Conservation (phyloP, 1,140 invertebrate species). For the Pentalonia nigronervosa region DNA sequence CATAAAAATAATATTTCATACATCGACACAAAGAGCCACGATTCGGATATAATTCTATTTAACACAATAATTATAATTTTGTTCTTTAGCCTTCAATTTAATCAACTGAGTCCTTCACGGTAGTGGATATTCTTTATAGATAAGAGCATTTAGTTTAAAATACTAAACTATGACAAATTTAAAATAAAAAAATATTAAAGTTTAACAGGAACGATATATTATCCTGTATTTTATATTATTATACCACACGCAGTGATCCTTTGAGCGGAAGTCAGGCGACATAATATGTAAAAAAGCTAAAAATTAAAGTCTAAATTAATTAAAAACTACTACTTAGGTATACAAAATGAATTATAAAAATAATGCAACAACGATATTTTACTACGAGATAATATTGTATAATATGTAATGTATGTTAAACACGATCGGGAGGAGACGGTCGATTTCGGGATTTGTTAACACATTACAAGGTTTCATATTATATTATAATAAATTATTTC, state of each 20-base stretch:
- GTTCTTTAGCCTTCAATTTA: slow-evolving; percentile 40
- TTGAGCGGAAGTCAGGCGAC: neutral
- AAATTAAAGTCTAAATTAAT: neutral
- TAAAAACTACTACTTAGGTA: neutral
- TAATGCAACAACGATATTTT: neutral
- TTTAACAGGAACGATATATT: neutral
- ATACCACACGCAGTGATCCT: neutral
- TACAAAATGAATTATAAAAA: neutral
- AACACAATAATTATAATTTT: slow-evolving; percentile 28
- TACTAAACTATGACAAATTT: neutral
- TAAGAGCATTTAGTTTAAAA: slow-evolving; percentile 19
- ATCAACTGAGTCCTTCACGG: slow-evolving; percentile 15
- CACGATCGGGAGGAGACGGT: neutral
- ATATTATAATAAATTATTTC: neutral
- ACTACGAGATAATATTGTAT: neutral
- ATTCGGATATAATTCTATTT: neutral
- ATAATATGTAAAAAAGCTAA: neutral
- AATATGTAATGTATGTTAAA: neutral
- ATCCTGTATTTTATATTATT: neutral
- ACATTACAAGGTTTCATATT: neutral
- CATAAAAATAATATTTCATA: slow-evolving; percentile 11
- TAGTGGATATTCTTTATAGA: slow-evolving; percentile 14
- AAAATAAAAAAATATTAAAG: neutral
- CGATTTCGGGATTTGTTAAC: neutral
- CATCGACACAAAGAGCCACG: neutral